phyloP scores from a whole-genome alignment of 2,888 invertebrate species.

The Venustoraphidia nigricollis region DNA sequence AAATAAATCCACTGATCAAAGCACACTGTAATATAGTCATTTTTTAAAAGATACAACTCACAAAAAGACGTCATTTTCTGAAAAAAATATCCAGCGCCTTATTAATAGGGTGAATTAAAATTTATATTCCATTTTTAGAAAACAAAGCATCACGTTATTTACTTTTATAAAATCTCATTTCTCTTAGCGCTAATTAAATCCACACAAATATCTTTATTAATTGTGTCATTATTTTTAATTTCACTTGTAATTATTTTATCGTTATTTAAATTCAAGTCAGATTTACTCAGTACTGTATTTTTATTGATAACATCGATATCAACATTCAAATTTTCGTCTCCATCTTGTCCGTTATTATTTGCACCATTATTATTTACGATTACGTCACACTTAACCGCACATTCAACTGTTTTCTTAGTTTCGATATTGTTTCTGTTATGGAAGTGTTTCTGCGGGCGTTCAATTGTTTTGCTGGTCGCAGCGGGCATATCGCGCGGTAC shows the following conservation, averaged over 20 bases:
- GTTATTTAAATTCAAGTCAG: background rate
- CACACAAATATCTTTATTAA: background rate
- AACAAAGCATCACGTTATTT: too few species aligned
- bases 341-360: background rate
- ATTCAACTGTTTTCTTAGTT: background rate
- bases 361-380: background rate
- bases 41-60: too few species aligned
- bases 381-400: background rate
- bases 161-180: slow-evolving; percentile 2
- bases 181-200: background rate
- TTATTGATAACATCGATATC: background rate
- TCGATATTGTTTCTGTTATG: too few species aligned
- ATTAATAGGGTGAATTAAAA: too few species aligned
- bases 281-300: background rate
- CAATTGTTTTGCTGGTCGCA: background rate
- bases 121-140: too few species aligned
- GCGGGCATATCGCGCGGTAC: background rate
- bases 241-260: background rate
- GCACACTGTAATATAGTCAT: too few species aligned
- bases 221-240: background rate
- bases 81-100: too few species aligned
- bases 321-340: background rate
- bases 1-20: too few species aligned
- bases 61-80: too few species aligned
- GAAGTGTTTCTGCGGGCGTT: too few species aligned